A percentile compares a stretch with the other conserved stretches of the same genome.
Evolutionary conservation across 2,888 invertebrate genomes (phyloP).

Genomic region (Napeogenes inachia): DNA sequence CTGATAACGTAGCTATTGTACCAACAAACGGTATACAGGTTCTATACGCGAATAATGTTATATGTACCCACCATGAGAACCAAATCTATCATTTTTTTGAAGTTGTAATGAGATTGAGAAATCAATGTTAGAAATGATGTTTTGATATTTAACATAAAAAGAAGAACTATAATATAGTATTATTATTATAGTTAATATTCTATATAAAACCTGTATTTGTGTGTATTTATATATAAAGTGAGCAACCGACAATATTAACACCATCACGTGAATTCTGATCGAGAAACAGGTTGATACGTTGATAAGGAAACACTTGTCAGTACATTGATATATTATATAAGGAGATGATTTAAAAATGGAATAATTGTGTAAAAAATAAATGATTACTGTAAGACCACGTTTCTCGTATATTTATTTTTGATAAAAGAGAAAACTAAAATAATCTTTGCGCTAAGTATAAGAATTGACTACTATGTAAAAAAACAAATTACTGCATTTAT

Average conservation of each 20-base stretch:
- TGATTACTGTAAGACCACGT: no score
- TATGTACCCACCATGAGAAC: conserved; percentile 29
- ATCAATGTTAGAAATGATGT: background rate
- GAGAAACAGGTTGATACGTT: conserved; percentile 18
- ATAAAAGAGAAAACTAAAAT: no score
- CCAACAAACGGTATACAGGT: conserved; percentile 43
- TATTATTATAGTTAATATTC: no score
- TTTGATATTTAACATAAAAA: background rate
- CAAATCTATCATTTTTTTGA: conserved; percentile 19
- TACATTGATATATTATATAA: background rate
- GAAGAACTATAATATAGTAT: no score
- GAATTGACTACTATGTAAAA: no score
- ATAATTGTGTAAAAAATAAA: no score
- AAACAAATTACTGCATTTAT: no score
- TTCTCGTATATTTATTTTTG: no score
- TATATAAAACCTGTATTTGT: background rate
- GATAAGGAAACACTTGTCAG: conserved; percentile 12
- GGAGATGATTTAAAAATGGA: no score
- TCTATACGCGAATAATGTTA: conserved; percentile 38
- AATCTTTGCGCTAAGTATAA: no score
- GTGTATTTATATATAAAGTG: conserved; percentile 18
- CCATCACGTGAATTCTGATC: conserved; percentile 25
- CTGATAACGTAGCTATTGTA: conserved; percentile 65
- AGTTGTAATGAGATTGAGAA: background rate
- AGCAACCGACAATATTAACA: conserved; percentile 20